Evolutionary conservation across 1,140 invertebrate genomes (phyloP).

Genomic region (Adoxophyes honmai): DNA sequence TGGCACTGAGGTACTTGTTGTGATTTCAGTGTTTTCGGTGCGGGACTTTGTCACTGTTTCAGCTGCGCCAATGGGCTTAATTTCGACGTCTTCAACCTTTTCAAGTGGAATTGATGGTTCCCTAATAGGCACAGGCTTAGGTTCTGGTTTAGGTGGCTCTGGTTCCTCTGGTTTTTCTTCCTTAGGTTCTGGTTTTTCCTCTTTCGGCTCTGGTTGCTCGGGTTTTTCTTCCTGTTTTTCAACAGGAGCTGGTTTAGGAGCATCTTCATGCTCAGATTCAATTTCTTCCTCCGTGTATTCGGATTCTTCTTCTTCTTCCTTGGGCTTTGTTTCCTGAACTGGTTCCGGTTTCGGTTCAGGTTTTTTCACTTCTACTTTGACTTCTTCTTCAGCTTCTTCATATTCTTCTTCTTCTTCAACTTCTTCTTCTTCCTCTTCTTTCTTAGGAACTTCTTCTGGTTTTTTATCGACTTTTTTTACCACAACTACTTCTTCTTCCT

Average conservation of each 20-base stretch:
- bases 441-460: conserved; percentile 15
- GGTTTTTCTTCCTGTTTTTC: conserved; percentile 22
- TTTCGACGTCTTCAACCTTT: conserved; percentile 68
- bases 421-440: conserved; percentile 29
- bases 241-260: conserved; percentile 13
- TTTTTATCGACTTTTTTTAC: conserved; percentile 24
- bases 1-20: conserved; percentile 47
- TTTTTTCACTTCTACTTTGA: conserved; percentile 21
- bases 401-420: conserved; percentile 30
- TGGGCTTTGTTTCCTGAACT: background rate
- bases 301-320: conserved; percentile 23
- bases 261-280: conserved; percentile 27
- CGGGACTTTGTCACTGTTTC: conserved; percentile 57
- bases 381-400: conserved; percentile 35
- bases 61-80: conserved; percentile 58
- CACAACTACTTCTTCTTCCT: conserved; percentile 31
- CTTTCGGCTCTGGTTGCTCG: conserved; percentile 20
- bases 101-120: conserved; percentile 64
- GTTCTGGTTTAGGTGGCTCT: conserved; percentile 24
- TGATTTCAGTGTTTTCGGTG: conserved; percentile 65
- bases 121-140: conserved; percentile 43
- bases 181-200: conserved; percentile 25
- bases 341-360: conserved; percentile 16
- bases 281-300: conserved; percentile 33
- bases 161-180: conserved; percentile 24